Conservation (phyloP, 2,888 invertebrate species). For the Rotaria sp. region DNA sequence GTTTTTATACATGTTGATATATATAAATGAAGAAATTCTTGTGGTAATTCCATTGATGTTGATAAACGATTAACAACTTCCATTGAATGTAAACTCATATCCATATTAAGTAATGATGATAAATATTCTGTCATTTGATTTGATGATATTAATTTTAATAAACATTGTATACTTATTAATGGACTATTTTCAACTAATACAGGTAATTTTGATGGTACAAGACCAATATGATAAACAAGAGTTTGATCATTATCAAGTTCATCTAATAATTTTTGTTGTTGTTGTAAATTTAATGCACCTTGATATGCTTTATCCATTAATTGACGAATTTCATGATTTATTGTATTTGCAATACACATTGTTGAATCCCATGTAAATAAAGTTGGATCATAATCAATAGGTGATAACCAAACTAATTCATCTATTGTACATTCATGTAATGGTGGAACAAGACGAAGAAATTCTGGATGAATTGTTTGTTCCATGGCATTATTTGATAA, state of each 20-base stretch:
- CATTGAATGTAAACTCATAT: constrained; percentile 96
- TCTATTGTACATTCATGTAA: constrained; percentile 59
- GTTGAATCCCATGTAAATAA: constrained; percentile 69
- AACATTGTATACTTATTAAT: constrained; percentile 20
- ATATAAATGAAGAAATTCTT: constrained; percentile 91
- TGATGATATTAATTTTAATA: constrained; percentile 8
- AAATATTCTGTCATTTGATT: constrained; percentile 26
- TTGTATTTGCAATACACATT: constrained; percentile 51
- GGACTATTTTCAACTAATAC: constrained; percentile 48
- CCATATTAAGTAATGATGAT: constrained; percentile 57
- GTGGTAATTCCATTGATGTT: constrained; percentile 72
- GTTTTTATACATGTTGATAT: constrained; percentile 94
- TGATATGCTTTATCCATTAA: constrained; percentile 68
- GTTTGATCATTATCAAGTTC: constrained; percentile 76
- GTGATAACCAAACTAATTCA: constrained; percentile 75
- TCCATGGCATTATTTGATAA: constrained; percentile 52
- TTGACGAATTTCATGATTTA: constrained; percentile 41
- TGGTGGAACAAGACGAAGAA: constrained; percentile 72
- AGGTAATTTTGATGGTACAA: constrained; percentile 74
- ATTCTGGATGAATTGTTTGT: constrained; percentile 66
- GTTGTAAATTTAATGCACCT: constrained; percentile 74
- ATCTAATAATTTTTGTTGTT: constrained; percentile 74
- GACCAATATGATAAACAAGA: constrained; percentile 74
- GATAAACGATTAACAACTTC: constrained; percentile 84
- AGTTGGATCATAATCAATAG: constrained; percentile 67